Evolutionary conservation across 2,113 vertebrate species (phyloP), one percentile per base, ranked within the genome.

Genomic region (Ursus arctos): DNA sequence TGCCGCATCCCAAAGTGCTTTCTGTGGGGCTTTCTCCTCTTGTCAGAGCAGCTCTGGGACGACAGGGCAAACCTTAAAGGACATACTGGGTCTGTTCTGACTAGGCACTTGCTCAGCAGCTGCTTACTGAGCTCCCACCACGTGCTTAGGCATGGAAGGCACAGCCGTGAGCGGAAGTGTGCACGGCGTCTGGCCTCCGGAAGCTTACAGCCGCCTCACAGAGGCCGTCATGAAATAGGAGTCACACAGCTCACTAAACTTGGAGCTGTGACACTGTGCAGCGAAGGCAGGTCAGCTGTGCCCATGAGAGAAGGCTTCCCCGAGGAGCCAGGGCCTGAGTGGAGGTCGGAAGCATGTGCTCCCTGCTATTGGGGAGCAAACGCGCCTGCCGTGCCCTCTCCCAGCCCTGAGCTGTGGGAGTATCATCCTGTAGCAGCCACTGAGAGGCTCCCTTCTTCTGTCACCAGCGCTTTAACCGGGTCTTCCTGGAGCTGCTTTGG

Each of bases 401-500:
- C 79, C 36, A 22, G 36, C 31, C 47, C 12, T 2, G 9, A 57
- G 47, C 61, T 59, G 0, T 61, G 8, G 67, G 10, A 18, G 0
- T 36, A 2, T 1, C 4, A 6, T 28, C 84, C 67, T 22, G 2
- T 18, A 53, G 6, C 63, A 5, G 7, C 71, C 7, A 7, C 43
- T 11, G 19, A 2, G 7, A 6, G 43, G 10, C 40, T 67, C 7
- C 21, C 7, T 5, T 15, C 55, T 6, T 15, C 36, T 63, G 26
- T 7, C 22, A n/a, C 16, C 6, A 3, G 13, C 6, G 0, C 31
- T 51, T 47, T 18, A 24, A 7, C 55, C 81, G n/a, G 24, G 24
- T 53, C 6, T 76, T 55, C 51, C 57, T 55, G 28, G 12, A 74
- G 3, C 71, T 51, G 7, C 26, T 72, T 10, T 28, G 1, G 7